Evolutionary conservation across 2,888 invertebrate species (phyloP), one percentile per base, ranked within the genome.

Genomic region (Caenorhabditis drosophilae): DNA sequence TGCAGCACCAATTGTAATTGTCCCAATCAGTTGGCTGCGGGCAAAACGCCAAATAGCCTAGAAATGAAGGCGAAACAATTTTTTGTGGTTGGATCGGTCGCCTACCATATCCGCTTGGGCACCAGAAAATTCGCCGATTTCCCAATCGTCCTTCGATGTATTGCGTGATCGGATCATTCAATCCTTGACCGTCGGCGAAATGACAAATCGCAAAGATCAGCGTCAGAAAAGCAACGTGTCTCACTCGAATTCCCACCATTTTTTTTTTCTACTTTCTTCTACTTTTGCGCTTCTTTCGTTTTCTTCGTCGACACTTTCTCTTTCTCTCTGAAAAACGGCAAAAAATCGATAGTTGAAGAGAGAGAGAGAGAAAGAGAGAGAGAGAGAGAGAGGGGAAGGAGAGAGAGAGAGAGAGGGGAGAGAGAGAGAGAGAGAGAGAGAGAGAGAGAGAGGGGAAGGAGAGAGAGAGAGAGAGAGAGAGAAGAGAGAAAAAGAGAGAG

Each of bases 11-110:
- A n/a, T 77, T 83, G 73, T 83, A 84, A 61, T 80, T 84, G 69
- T 83, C 83, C 82, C 82, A 83, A 48, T 83, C 83, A 36, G 83
- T 83, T 26, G 83, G 83, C 58, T 83, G 83, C 6, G 83, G 83
- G 47, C 83, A 83, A 64, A 78, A 83, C 12, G 82, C 80, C 51
- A 83, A 63, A 50, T 83, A 84, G 20, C 82, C 81, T 81, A 56
- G 18, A 67, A 46, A 26, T 4, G 7, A 41, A 41, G 20, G 22
- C 3, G 4, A 6, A 4, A 41, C 23, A 20, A 20, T 23, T 22
- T 22, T 22, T 22, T 55, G 4, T 38, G 41, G 16, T 3, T 6
- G 35, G 35, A 26, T 15, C 6, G 12, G 1, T 9, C 50, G 49
- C 61, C 46, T 61, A 80, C 82, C 83, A 54, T 83, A 83, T 46